Percentiles rank a stretch among this genome's conserved stretches.
Evolutionary conservation across 2,888 invertebrate genomes (phyloP).

Genomic region (Elaeidobius kamerunicus): DNA sequence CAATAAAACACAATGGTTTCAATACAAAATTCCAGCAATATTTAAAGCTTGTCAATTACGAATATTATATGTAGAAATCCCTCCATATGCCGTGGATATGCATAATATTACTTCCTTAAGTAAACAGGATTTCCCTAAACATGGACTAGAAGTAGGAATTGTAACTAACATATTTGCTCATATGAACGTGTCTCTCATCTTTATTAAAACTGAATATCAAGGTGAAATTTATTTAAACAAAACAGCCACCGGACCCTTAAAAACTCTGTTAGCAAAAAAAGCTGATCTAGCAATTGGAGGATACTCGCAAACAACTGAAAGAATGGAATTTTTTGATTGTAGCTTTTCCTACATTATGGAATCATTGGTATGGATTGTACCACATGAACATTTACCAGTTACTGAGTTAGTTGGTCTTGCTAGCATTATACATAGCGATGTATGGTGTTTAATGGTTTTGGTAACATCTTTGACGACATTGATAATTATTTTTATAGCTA

Average conservation of each 20-base stretch:
- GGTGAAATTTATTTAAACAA: slow-evolving; percentile 1
- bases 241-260: slow-evolving; percentile 30
- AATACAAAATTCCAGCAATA: slow-evolving; percentile 38
- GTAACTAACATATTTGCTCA: slow-evolving; percentile 11
- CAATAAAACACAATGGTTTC: slow-evolving; percentile 28
- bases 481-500: slow-evolving; percentile 12
- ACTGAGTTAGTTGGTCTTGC: slow-evolving; percentile 1
- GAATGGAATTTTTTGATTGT: slow-evolving; percentile 40
- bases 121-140: not conserved
- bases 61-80: slow-evolving; percentile 41
- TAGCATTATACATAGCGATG: not conserved
- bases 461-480: slow-evolving; percentile 4
- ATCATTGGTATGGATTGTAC: slow-evolving; percentile 43
- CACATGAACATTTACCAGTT: slow-evolving; percentile 37
- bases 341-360: slow-evolving; percentile 43
- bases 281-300: slow-evolving; percentile 43
- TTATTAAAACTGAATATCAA: slow-evolving; percentile 24
- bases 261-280: slow-evolving; percentile 14
- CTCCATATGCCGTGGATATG: slow-evolving; percentile 42
- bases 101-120: slow-evolving; percentile 15
- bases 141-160: slow-evolving; percentile 8
- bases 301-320: slow-evolving; percentile 39
- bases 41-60: slow-evolving; percentile 41
- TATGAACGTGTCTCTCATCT: slow-evolving; percentile 8
- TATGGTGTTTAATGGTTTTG: slow-evolving; percentile 6